These are phyloP conservation scores for Synanthedon vespiformis DNA, from an alignment of 2,888 invertebrate genomes.

Conservation along the genomic window DNA sequence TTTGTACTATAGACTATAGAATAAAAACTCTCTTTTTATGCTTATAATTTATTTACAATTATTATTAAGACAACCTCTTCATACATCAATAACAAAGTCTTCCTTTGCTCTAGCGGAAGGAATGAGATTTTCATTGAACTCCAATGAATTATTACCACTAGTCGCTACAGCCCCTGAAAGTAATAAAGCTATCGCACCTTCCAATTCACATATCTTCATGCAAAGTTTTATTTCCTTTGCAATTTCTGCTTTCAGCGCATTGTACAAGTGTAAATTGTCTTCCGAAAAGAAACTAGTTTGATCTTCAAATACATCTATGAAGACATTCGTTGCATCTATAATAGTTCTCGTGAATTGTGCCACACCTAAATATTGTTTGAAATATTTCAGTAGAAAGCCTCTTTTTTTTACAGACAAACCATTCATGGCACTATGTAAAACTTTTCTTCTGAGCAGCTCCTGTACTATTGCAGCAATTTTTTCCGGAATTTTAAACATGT, in stretches of 20 bases:
- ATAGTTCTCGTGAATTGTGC: conserved; percentile 80
- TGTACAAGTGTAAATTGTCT: conserved; percentile 72
- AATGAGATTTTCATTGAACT: conserved; percentile 33
- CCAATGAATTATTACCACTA: conserved; percentile 29
- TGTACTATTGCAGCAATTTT: conserved; percentile 84
- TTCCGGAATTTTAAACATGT: conserved; percentile 78
- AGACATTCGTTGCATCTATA: conserved; percentile 78
- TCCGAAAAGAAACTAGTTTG: conserved; percentile 73
- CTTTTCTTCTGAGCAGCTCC: conserved; percentile 87
- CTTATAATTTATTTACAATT: background rate
- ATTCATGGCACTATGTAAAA: conserved; percentile 79
- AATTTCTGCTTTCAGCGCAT: conserved; percentile 71
- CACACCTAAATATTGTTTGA: conserved; percentile 80
- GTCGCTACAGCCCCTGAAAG: conserved; percentile 70
- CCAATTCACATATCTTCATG: conserved; percentile 72
- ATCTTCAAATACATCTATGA: conserved; percentile 81
- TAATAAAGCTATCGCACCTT: conserved; percentile 78
- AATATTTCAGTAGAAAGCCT: conserved; percentile 77
- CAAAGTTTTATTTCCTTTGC: conserved; percentile 77
- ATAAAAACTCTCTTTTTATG: too few species aligned
- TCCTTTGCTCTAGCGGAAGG: conserved; percentile 63
- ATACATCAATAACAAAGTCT: conserved; percentile 71
- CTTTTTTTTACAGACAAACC: conserved; percentile 78
- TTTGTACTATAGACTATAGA: too few species aligned
- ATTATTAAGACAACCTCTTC: conserved; percentile 10